Base-by-base conservation (phyloP, 2,113 vertebrate species). In the Myrmecophaga tridactyla region DNA sequence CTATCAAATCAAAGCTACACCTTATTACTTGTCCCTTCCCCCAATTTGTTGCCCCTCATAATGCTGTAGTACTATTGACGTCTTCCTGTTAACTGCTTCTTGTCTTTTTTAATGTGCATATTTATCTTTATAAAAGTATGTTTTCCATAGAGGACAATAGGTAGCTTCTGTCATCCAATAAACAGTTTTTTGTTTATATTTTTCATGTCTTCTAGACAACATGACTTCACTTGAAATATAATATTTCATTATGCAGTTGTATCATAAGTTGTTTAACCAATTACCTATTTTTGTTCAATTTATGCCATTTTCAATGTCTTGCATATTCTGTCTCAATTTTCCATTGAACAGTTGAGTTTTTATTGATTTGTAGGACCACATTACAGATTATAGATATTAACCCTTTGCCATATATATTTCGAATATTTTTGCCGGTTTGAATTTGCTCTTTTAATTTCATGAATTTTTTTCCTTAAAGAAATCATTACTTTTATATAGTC, bases 271-370 rank as follows among this genome's bases (percentile, higher is more conserved):
- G 29, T 76, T 78, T 73, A 90, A 17, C 12, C 18, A 69, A 12
- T 84, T 95, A 85, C 18, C n/a, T 85, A 63, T 80, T 90, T 89
- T 84, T 76, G n/a, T 81, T 81, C 41, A n/a, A 70, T 23, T 62
- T 83, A 92, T 17, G 43, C 12, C 65, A 91, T 93, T 92, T 92
- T 92, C 58, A 80, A 1, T 75, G 7, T 77, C 51, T 82, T 75
- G 23, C 31, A 75, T 46, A 41, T 58, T 76, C 39, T 67, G 6
- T 69, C 23, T 34, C 48, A 34, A 46, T 18, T 46, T 76, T 36
- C 36, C 69, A 60, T 46, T n/a, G 36, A 92, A 86, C 36, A 60
- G 1, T 29, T 76, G 31, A 27, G 39, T 56, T 58, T 46, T 78
- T 77, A 27, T 69, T 29, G 14, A 78, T 67, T 86, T 78, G 21